phyloP scores from a whole-genome alignment of 2,888 invertebrate genomes.

The Phoronis australis region DNA sequence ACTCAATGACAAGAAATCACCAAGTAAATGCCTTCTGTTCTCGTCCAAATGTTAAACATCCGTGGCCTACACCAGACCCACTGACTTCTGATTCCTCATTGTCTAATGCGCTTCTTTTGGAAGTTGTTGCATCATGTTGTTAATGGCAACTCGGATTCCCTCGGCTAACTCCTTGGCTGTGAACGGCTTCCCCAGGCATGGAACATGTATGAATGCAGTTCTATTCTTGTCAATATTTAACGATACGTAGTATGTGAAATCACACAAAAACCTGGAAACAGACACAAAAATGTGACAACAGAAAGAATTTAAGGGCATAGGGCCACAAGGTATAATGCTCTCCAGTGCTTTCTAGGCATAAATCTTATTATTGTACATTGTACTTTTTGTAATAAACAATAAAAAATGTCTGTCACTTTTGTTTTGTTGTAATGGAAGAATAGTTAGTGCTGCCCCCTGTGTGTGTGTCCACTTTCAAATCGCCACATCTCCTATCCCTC shows the following conservation, averaged over 20 bases:
- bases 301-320: background rate
- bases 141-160: conserved; percentile 54
- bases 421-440: background rate
- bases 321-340: background rate
- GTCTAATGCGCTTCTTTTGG: too few relatives aligned
- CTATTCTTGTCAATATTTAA: conserved; percentile 60
- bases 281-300: conserved; percentile 6
- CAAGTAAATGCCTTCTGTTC: too few relatives aligned
- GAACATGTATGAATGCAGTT: conserved; percentile 75
- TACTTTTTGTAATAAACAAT: background rate
- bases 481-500: too few relatives aligned
- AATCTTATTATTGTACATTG: too few relatives aligned
- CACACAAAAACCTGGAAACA: conserved; percentile 66
- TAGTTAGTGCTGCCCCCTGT: background rate
- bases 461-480: too few relatives aligned
- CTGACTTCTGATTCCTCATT: too few relatives aligned
- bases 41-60: too few relatives aligned
- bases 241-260: conserved; percentile 76
- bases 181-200: conserved; percentile 62
- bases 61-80: too few relatives aligned
- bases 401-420: background rate
- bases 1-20: too few relatives aligned
- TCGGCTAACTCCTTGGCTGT: conserved; percentile 59
- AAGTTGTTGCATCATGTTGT: conserved; percentile 45
- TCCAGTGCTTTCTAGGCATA: background rate